Conservation (phyloP, 2,888 invertebrate species). For the Cephalotes varians region DNA sequence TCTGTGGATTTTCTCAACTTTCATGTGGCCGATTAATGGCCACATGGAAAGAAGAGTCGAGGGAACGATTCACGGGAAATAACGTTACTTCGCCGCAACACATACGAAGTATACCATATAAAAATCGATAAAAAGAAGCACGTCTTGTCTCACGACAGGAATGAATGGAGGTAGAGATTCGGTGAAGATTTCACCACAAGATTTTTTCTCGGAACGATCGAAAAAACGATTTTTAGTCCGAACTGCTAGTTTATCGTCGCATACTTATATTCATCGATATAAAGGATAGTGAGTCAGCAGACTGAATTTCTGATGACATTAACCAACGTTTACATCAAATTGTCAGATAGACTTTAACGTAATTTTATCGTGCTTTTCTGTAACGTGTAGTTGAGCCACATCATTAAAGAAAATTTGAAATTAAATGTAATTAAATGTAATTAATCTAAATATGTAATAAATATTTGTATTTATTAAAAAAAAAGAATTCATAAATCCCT, state of each 20-base stretch:
- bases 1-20: conserved; percentile 21
- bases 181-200: conserved; percentile 14
- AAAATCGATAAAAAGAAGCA: conserved; percentile 28
- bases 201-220: conserved; percentile 55
- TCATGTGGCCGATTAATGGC: conserved; percentile 20
- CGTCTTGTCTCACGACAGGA: not conserved
- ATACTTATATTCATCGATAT: conserved; percentile 41
- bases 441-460: conserved; percentile 57
- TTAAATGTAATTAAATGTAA: not conserved
- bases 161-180: conserved; percentile 25
- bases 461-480: not conserved
- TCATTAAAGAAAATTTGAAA: not conserved
- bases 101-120: not conserved
- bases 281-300: conserved; percentile 65
- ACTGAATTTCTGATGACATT: conserved; percentile 57
- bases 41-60: not conserved
- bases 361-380: conserved; percentile 46
- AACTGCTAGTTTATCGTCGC: conserved; percentile 18
- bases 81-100: conserved; percentile 28
- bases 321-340: conserved; percentile 51
- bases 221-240: conserved; percentile 8
- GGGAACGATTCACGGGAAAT: not conserved
- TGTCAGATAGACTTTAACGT: conserved; percentile 59
- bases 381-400: not conserved
- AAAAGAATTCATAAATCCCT: not conserved